Evolutionary conservation across 2,888 invertebrate genomes (phyloP).

Genomic region (Micropterix aruncella): DNA sequence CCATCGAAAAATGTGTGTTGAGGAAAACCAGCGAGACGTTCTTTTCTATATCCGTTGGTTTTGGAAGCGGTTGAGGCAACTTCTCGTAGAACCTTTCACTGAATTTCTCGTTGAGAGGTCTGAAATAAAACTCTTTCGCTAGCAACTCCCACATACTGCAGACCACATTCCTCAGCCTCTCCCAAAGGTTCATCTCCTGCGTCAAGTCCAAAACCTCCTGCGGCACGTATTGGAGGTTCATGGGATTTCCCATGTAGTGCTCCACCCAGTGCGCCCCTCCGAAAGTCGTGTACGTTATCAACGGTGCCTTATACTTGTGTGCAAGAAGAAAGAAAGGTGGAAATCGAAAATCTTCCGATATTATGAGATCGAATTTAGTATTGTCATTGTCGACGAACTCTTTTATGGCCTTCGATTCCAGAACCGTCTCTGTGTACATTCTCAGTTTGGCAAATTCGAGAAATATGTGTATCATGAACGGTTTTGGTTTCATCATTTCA

Average conservation of each 20-base stretch:
- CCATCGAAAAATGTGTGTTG: slow-evolving; percentile 30
- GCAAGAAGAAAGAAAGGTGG: slow-evolving; percentile 26
- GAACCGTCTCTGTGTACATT: slow-evolving; percentile 15
- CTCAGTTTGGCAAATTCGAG: neutral
- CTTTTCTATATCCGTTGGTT: slow-evolving; percentile 24
- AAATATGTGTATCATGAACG: neutral
- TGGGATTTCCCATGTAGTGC: slow-evolving; percentile 29
- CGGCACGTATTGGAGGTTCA: slow-evolving; percentile 32
- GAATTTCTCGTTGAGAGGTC: slow-evolving; percentile 22
- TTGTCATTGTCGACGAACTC: slow-evolving; percentile 19
- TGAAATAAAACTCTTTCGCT: slow-evolving; percentile 17
- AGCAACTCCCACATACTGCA: slow-evolving; percentile 20
- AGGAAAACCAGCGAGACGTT: slow-evolving; percentile 29
- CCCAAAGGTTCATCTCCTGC: slow-evolving; percentile 27
- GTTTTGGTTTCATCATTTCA: neutral
- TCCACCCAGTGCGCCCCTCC: slow-evolving; percentile 20
- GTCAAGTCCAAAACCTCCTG: slow-evolving; percentile 22
- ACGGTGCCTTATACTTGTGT: slow-evolving; percentile 23
- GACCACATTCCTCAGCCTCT: slow-evolving; percentile 25
- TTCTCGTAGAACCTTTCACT: slow-evolving; percentile 19
- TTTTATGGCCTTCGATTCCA: slow-evolving; percentile 19
- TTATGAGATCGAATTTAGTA: slow-evolving; percentile 24
- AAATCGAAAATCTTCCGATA: slow-evolving; percentile 27
- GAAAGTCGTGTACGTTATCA: slow-evolving; percentile 18
- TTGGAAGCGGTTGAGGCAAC: slow-evolving; percentile 19